Evolutionary conservation across 2,797 vertebrate species (phyloP), one percentile per base, ranked within the genome.

Genomic region (Argentina silus): DNA sequence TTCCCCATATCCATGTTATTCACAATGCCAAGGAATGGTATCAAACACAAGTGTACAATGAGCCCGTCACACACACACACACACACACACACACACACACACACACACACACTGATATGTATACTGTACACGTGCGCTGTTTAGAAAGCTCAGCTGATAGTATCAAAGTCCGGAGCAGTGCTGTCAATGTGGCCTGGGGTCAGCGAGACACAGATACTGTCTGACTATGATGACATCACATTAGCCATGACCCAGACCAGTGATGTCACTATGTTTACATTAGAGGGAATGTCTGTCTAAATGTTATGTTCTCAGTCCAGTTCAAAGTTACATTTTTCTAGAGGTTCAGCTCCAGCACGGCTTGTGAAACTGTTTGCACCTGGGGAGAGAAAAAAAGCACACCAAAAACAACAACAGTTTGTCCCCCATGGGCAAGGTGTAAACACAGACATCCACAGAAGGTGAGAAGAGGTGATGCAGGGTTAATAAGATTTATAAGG

Each of bases 81-180:
- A 69, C 53, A 44, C 53, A 69, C 36, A 57, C 67, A 15, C 12
- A 67, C 5, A 27, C 23, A 68, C 45, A 48, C 23, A n/a, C 48
- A 74, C 4, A 69, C 43, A 44, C 15, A 68, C 36, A 68, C n/a
- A 60, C n/a, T 6, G 59, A n/a, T n/a, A 61, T 2, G 12, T 15
- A 71, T 17, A 47, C 56, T 12, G 8, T 51, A 67, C 15, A 45
- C 12, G 43, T 2, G 60, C 50, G 19, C 53, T 50, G 7, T 53
- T 60, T 73, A 43, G 59, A 60, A 1, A 36, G 47, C 56, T 88
- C 84, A 76, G 74, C 74, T 50, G 73, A 91, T 50, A 19, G 62
- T 69, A 67, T 77, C 89, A 92, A 91, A 93, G 92, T 94, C 81
- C 86, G 60, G 44, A 7, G 14, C 69, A 72, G 12, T 75, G 9